These are phyloP conservation scores for Phyllotreta cruciferae DNA, from an alignment of 2,888 invertebrate genomes.

Conservation along the genomic window DNA sequence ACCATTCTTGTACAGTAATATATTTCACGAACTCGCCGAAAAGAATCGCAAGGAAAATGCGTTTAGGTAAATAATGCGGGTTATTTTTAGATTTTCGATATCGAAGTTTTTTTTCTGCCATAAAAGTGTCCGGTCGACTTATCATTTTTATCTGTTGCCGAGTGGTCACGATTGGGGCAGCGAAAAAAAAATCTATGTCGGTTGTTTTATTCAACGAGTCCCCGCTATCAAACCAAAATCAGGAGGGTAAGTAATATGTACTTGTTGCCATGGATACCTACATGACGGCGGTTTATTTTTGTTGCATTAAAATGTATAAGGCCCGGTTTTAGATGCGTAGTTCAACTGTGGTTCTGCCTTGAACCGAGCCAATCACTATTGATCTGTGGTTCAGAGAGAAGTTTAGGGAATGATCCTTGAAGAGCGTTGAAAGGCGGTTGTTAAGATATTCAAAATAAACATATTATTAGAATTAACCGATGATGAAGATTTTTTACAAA, in stretches of 20 bases:
- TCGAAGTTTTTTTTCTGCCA: conserved; percentile 1
- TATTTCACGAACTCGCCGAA: no score
- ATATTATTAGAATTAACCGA: no score
- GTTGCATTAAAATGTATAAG: conserved; percentile 21
- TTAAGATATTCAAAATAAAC: no score
- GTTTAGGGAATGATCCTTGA: no score
- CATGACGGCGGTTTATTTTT: conserved; percentile 13
- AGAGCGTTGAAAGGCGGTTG: no score
- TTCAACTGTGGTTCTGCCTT: no score
- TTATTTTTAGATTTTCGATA: conserved; percentile 9
- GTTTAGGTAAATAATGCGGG: neutral
- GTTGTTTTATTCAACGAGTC: conserved; percentile 15
- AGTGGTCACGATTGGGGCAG: neutral
- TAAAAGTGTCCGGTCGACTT: conserved; percentile 5
- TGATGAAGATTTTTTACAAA: no score
- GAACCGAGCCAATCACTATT: no score
- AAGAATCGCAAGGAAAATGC: no score
- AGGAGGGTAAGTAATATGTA: conserved; percentile 15
- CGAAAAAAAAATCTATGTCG: conserved; percentile 1
- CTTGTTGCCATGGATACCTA: conserved; percentile 22
- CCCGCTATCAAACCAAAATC: conserved; percentile 9
- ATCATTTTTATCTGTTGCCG: conserved; percentile 4
- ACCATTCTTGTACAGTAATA: conserved; percentile 1
- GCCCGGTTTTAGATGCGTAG: no score
- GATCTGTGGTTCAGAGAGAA: no score